Conservation (phyloP, 92 coral and sea anemone species). For the Parazoanthus swiftii region DNA sequence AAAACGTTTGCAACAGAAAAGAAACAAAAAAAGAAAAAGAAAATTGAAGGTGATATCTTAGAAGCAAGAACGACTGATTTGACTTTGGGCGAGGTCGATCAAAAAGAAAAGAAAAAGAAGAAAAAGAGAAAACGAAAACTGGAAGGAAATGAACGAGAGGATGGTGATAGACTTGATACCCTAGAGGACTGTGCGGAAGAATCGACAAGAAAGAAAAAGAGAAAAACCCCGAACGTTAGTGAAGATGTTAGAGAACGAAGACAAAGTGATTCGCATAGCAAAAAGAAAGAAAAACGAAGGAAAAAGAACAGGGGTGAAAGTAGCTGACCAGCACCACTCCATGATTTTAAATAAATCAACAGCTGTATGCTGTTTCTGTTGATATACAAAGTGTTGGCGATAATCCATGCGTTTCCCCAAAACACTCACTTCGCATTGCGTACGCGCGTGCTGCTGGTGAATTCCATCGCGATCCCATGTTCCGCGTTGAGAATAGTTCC, state of each 20-base stretch:
- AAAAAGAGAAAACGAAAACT: neutral
- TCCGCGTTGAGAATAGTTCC: too few species aligned
- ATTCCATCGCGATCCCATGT: too few species aligned
- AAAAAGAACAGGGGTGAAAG: neutral
- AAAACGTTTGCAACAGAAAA: neutral
- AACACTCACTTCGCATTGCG: too few species aligned
- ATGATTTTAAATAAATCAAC: neutral
- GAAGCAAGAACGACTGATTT: neutral
- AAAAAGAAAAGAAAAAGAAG: neutral
- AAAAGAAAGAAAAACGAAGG: slow-evolving; percentile 1
- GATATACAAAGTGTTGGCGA: too few species aligned
- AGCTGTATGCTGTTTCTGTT: neutral
- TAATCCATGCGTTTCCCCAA: too few species aligned
- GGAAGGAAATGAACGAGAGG: neutral
- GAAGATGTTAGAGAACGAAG: neutral
- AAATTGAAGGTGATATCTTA: neutral
- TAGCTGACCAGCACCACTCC: neutral
- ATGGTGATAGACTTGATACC: neutral
- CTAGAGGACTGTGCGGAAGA: neutral
- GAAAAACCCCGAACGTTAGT: neutral
- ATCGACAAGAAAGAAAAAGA: slow-evolving; percentile 1
- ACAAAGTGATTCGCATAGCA: neutral
- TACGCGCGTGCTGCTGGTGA: too few species aligned
- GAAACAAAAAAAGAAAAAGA: neutral
- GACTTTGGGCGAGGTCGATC: neutral